phyloP scores from a whole-genome alignment of 2,113 vertebrate species.

The Excalfactoria chinensis region DNA sequence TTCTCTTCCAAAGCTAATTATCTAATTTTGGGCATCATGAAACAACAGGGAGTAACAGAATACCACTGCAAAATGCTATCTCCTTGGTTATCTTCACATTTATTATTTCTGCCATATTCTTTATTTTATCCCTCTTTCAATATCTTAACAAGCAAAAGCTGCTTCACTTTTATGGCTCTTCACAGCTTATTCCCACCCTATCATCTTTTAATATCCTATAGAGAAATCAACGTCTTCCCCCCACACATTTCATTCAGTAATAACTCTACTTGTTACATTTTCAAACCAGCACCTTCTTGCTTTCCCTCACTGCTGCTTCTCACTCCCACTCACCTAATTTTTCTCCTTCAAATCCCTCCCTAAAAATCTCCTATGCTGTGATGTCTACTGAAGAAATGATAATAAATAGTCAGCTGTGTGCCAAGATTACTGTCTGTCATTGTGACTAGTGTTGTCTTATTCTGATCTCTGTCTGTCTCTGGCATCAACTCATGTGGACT shows the following conservation, averaged over 20 bases:
- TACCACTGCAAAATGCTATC: not conserved
- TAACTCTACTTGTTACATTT: constrained; percentile 68
- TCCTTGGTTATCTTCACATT: not conserved
- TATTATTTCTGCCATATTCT: not conserved
- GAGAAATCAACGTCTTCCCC: constrained; percentile 47
- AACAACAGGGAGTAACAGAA: not conserved
- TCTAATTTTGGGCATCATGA: not conserved
- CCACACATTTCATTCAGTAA: constrained; percentile 71
- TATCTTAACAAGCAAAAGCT: constrained; percentile 44
- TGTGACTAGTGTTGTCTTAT: not conserved
- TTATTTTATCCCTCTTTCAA: not conserved
- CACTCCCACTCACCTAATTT: constrained; percentile 72
- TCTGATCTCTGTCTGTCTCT: not conserved
- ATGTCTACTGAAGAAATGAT: constrained; percentile 64
- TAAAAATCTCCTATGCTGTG: constrained; percentile 61
- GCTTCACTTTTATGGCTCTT: constrained; percentile 52
- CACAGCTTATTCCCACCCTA: constrained; percentile 61
- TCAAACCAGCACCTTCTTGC: constrained; percentile 67
- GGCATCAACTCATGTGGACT: not conserved
- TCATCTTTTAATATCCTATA: constrained; percentile 60
- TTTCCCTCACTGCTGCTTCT: constrained; percentile 67
- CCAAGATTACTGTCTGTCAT: constrained; percentile 39
- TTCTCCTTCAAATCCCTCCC: constrained; percentile 65
- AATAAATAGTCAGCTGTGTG: constrained; percentile 56
- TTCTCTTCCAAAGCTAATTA: not conserved